Evolutionary conservation across 2,797 vertebrate genomes (phyloP), one percentile per base, ranked within the genome.

Genomic region (Molossus molossus): DNA sequence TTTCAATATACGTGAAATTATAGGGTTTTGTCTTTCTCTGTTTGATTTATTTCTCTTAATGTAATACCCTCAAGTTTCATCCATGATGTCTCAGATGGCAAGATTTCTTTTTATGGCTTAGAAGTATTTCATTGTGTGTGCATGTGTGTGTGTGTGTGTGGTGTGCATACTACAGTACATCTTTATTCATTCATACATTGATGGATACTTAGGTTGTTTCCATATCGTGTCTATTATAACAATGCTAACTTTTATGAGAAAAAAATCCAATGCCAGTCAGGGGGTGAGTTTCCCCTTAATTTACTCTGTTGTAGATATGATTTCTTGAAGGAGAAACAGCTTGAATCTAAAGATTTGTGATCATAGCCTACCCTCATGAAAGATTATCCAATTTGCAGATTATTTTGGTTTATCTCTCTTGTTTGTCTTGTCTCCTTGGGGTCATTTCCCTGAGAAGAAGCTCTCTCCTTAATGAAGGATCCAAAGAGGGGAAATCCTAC

Each of bases 371-470:
- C 12, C 55, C 50, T 83, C 79, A 84, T 58, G 12, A 37, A 75
- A 91, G 15, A 92, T 89, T 62, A 95, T 95, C 65, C 58, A 92
- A 14, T 85, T 77, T 93, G 29, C 21, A 85, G 60, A 81, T 87
- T 58, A 58, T 40, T 88, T 95, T 94, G 69, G 25, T 53, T 96
- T 90, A 18, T 94, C 13, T 58, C 6, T 94, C 3, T 92, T 33
- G 50, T 48, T 57, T 95, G 48, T 29, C n/a, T 96, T 87, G 18
- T 23, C 53, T 53, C 83, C 73, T 55, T 29, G n/a, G 29, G 10
- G 17, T 77, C 45, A 80, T 55, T 81, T 94, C 13, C 9, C 37
- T 45, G 37, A 33, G 14, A 17, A 70, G 27, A 72, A 37, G 25
- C 3, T 8, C 65, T 45, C 75, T 14, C 17, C 60, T 81, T 23